Conservation (phyloP, 2,888 invertebrate genomes). For the Erebia palarica region DNA sequence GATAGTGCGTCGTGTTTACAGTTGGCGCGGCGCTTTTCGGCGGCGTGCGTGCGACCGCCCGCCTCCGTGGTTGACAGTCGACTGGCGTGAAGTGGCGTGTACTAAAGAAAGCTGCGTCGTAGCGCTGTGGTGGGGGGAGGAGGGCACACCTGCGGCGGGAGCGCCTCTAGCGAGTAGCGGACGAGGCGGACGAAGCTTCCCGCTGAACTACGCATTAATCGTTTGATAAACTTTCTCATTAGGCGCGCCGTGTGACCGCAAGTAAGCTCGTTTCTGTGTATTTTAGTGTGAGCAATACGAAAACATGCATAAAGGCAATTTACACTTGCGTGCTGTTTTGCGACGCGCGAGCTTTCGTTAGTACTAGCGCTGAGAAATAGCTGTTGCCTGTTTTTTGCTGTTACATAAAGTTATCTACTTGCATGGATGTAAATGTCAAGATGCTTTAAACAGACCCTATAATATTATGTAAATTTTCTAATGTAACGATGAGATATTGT, state of each 20-base stretch:
- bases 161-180: constrained; percentile 58
- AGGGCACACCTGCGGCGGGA: constrained; percentile 73
- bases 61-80: constrained; percentile 72
- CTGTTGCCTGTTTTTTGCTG: constrained; percentile 38
- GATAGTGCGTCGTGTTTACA: constrained; percentile 79
- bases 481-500: constrained; percentile 11
- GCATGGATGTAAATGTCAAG: constrained; percentile 27
- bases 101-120: constrained; percentile 56
- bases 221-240: constrained; percentile 83
- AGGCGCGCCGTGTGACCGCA: constrained; percentile 80
- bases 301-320: constrained; percentile 64
- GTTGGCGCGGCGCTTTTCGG: constrained; percentile 71
- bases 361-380: constrained; percentile 44
- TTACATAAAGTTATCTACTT: constrained; percentile 43
- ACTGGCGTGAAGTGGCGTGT: constrained; percentile 68
- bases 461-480: constrained; percentile 13
- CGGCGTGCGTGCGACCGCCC: constrained; percentile 50
- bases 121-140: constrained; percentile 53
- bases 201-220: constrained; percentile 81
- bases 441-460: constrained; percentile 22
- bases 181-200: constrained; percentile 70
- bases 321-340: constrained; percentile 56
- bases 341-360: constrained; percentile 48
- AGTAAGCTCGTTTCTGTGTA: constrained; percentile 78
- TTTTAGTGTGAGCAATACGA: constrained; percentile 69